A percentile compares a stretch with the other conserved stretches of the same genome.
phyloP scores from a whole-genome alignment of 2,113 vertebrate genomes.

The Calonectris borealis region DNA sequence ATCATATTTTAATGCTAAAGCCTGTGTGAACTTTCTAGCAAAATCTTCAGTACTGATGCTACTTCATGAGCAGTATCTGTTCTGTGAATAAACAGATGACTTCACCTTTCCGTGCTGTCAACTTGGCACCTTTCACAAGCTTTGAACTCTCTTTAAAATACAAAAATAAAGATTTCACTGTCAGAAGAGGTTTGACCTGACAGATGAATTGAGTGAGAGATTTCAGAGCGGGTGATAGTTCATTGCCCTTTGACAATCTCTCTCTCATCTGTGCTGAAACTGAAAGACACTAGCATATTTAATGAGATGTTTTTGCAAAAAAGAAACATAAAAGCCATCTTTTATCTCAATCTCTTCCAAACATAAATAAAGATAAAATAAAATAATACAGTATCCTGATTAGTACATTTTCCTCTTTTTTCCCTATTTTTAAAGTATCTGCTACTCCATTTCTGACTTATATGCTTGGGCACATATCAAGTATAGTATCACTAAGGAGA shows the following conservation, averaged over 20 bases:
- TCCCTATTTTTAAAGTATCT: neutral
- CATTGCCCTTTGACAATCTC: neutral
- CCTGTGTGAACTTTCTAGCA: neutral
- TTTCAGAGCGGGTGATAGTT: neutral
- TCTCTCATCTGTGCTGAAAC: neutral
- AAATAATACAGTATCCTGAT: neutral
- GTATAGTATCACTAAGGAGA: neutral
- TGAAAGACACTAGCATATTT: neutral
- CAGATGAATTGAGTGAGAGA: neutral
- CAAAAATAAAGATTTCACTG: constrained; percentile 26
- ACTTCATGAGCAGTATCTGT: neutral
- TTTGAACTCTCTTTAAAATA: neutral
- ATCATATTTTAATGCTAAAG: neutral
- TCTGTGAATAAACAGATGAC: neutral
- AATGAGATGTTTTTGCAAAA: neutral
- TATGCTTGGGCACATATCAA: neutral
- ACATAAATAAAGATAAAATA: neutral
- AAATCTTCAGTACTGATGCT: neutral
- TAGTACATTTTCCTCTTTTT: neutral
- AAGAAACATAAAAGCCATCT: neutral
- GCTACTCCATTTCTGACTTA: neutral
- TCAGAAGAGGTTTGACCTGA: neutral
- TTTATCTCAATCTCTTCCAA: neutral
- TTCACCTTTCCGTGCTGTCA: neutral
- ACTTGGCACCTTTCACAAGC: neutral